Percentiles rank a stretch among this genome's conserved stretches.
These are phyloP conservation scores for Ondatra zibethicus DNA, from an alignment of 2,113 vertebrate species.

Conservation along the genomic window DNA sequence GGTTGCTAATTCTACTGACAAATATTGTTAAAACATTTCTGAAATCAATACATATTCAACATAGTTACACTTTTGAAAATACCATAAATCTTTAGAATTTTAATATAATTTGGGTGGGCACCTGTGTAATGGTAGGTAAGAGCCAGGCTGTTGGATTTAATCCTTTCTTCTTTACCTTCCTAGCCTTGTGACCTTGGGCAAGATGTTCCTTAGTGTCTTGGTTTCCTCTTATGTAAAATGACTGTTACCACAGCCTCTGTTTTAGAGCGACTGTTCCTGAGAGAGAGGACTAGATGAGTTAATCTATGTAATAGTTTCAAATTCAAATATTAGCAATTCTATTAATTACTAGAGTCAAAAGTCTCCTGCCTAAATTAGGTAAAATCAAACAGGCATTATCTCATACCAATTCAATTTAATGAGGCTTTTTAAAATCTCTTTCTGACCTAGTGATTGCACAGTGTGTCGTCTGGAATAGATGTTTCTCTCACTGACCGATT, in stretches of 20 bases:
- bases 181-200: neutral
- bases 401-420: slow-evolving; percentile 20
- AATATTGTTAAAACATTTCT: slow-evolving; percentile 10
- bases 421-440: neutral
- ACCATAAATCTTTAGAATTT: neutral
- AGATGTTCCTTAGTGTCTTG: neutral
- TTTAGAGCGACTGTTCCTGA: neutral
- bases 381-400: neutral
- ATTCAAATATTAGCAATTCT: neutral
- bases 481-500: neutral
- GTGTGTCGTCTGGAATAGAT: neutral
- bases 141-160: neutral
- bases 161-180: neutral
- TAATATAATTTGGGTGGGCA: neutral
- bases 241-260: neutral
- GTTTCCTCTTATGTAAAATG: slow-evolving; percentile 28
- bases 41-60: neutral
- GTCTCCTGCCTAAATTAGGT: neutral
- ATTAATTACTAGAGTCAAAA: slow-evolving; percentile 10
- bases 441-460: neutral
- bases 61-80: neutral
- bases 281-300: neutral
- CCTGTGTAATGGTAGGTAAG: neutral
- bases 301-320: neutral
- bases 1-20: neutral